phyloP scores from a whole-genome alignment of 2,888 invertebrate genomes.

The Theretra japonica region DNA sequence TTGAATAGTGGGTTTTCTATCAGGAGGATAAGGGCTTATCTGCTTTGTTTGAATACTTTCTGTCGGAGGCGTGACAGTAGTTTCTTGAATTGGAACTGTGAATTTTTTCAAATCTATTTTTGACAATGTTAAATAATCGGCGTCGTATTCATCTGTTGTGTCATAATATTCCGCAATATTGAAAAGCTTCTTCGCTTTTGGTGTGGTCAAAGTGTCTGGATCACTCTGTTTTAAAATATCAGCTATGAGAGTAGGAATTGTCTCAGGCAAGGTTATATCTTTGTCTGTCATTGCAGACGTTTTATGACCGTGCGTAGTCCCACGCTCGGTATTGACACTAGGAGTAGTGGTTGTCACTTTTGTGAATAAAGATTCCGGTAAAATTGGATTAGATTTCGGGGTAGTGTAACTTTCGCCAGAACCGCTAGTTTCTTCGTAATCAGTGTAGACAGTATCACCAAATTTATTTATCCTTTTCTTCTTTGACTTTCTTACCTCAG shows the following conservation, averaged over 20 bases:
- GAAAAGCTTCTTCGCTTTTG: slow-evolving; percentile 55
- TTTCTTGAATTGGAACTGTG: slow-evolving; percentile 42
- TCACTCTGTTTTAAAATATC: background rate
- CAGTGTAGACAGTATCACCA: slow-evolving; percentile 67
- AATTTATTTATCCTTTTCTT: slow-evolving; percentile 67
- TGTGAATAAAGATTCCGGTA: slow-evolving; percentile 32
- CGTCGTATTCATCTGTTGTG: slow-evolving; percentile 66
- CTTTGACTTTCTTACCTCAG: slow-evolving; percentile 72
- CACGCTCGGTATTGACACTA: background rate
- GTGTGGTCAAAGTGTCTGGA: slow-evolving; percentile 43
- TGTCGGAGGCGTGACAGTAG: slow-evolving; percentile 42
- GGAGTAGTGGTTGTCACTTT: background rate
- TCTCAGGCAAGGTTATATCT: background rate
- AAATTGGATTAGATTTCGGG: slow-evolving; percentile 34
- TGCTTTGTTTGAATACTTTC: slow-evolving; percentile 41
- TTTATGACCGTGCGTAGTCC: slow-evolving; percentile 15
- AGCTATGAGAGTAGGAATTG: background rate
- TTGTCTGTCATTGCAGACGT: background rate
- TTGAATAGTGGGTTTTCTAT: slow-evolving; percentile 69
- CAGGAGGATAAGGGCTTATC: slow-evolving; percentile 48
- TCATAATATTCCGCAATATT: slow-evolving; percentile 68
- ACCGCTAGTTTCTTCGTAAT: slow-evolving; percentile 65
- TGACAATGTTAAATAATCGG: slow-evolving; percentile 65
- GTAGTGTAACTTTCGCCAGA: slow-evolving; percentile 53
- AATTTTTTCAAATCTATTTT: slow-evolving; percentile 72